A percentile compares a stretch with the other conserved stretches of the same genome.
Conservation (phyloP, 2,797 vertebrate species). For the Corythornis leucogaster region DNA sequence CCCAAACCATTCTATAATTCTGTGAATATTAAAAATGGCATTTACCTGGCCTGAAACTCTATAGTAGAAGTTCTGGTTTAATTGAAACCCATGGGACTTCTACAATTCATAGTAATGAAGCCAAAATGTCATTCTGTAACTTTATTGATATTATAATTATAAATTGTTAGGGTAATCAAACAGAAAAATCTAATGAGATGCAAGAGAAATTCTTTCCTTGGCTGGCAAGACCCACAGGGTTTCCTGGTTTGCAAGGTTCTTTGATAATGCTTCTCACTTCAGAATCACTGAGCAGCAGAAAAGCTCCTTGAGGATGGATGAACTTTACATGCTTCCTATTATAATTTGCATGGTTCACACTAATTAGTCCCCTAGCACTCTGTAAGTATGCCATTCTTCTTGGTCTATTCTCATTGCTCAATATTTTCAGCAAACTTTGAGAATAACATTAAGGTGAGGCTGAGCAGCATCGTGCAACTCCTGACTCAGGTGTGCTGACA, state of each 20-base stretch:
- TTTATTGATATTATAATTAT: neutral
- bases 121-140: neutral
- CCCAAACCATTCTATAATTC: neutral
- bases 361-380: slow-evolving; percentile 39
- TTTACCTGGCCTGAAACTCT: slow-evolving; percentile 1
- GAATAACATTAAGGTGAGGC: neutral
- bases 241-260: slow-evolving; percentile 13
- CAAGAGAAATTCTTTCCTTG: slow-evolving; percentile 2
- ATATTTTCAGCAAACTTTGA: neutral
- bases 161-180: neutral
- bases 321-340: slow-evolving; percentile 19
- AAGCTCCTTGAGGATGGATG: neutral
- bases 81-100: neutral
- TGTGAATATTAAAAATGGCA: neutral
- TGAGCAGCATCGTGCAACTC: neutral
- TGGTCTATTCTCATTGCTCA: neutral
- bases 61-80: neutral
- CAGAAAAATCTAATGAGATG: neutral
- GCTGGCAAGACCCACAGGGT: neutral
- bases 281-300: slow-evolving; percentile 6
- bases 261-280: slow-evolving; percentile 5
- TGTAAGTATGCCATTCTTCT: neutral
- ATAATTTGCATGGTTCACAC: slow-evolving; percentile 1
- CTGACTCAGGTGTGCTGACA: neutral
- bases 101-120: neutral